Evolutionary conservation across 2,888 invertebrate species (phyloP).

Genomic region (Hirtodrosophila duncani): DNA sequence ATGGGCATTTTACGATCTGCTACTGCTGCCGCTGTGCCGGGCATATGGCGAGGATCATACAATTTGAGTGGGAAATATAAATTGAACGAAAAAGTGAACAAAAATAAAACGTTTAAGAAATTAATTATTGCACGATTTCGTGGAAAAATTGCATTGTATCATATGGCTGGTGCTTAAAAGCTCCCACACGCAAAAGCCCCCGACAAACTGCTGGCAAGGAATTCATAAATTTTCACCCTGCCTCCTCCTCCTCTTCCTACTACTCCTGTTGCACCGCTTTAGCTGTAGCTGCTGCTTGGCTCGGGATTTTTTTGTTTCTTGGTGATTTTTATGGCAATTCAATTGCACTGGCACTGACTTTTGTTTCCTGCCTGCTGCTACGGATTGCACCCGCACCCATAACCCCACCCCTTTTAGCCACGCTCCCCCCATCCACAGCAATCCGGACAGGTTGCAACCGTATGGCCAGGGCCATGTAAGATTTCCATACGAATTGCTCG

Average conservation of each 20-base stretch:
- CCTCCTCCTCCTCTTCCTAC: too few species aligned
- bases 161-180: conserved; percentile 53
- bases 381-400: not conserved
- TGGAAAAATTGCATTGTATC: conserved; percentile 45
- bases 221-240: conserved; percentile 58
- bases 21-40: not conserved
- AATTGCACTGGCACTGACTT: conserved; percentile 59
- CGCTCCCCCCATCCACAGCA: too few species aligned
- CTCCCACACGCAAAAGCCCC: conserved; percentile 22
- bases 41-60: not conserved
- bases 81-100: conserved; percentile 2
- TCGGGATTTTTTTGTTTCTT: conserved; percentile 1
- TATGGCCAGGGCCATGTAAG: conserved; percentile 60
- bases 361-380: conserved; percentile 51
- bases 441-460: conserved; percentile 60
- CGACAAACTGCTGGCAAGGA: conserved; percentile 14
- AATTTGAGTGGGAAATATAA: conserved; percentile 8
- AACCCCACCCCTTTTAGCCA: conserved; percentile 26
- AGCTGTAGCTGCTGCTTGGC: too few species aligned
- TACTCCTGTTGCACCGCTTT: too few species aligned
- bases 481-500: conserved; percentile 28
- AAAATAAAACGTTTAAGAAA: conserved; percentile 5
- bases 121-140: conserved; percentile 21
- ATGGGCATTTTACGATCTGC: conserved; percentile 38
- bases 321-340: conserved; percentile 61